Evolutionary conservation across 2,797 vertebrate genomes (phyloP), one percentile per base, ranked within the genome.

Genomic region (Mastacembelus armatus): DNA sequence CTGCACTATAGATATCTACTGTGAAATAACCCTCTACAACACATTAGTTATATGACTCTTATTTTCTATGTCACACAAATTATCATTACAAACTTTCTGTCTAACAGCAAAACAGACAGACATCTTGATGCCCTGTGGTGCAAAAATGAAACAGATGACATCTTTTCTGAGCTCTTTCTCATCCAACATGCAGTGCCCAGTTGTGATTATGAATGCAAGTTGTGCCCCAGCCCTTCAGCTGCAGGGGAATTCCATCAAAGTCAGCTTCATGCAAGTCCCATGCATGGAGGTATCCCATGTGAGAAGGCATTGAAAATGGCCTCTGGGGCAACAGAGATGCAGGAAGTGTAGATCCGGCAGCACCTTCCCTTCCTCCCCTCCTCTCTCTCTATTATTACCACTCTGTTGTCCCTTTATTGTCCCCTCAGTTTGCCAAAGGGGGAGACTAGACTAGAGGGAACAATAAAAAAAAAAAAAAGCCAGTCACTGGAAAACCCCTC

Each of bases 321-420:
- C 83, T 76, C 61, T 49, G 51, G 77, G 68, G 54, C 63, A 71
- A 32, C 6, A 16, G 69, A 74, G 69, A 78, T 73, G 63, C 61
- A 82, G 67, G 77, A 83, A 77, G 67, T 58, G 29, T 18, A 63
- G 67, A 78, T 74, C 72, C 11, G 30, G 51, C 66, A 66, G 71
- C 55, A 69, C 67, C 79, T 76, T 81, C 78, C 42, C 71, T 49
- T 64, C 65, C 55, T 54, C 52, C 52, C 57, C 63, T 65, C 52
- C 43, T 61, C 45, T 38, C 18, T 29, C 47, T 74, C 52, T 60
- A 49, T 75, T 72, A 72, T 56, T 66, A 54, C 62, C 45, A 36
- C n/a, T 26, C 66, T 68, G 62, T 74, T 77, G 76, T 74, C 63
- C 66, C 19, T 74, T 65, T 58, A 81, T 87, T 87, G 80, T 81